Conservation (phyloP, 1,140 invertebrate genomes). For the Drosophila varians region DNA sequence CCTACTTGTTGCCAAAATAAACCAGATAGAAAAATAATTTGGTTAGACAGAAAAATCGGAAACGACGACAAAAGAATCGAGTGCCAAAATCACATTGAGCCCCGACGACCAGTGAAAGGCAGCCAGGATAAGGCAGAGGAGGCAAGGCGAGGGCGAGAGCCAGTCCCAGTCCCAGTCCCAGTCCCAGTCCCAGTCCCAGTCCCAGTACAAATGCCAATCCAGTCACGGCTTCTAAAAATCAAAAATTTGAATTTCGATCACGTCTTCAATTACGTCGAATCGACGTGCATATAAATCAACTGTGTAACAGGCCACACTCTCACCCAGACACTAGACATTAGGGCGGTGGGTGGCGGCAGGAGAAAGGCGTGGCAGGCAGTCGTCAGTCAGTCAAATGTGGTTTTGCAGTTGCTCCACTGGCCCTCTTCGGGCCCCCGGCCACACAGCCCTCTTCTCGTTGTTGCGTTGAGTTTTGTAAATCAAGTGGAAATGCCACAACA, state of each 20-base stretch:
- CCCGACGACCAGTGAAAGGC: conserved; percentile 10
- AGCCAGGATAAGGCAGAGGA: neutral
- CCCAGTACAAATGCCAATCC: conserved; percentile 52
- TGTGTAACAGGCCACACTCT: conserved; percentile 48
- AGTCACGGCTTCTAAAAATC: conserved; percentile 69
- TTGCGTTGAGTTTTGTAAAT: conserved; percentile 77
- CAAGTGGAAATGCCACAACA: conserved; percentile 73
- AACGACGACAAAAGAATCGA: conserved; percentile 16
- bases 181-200: conserved; percentile 40
- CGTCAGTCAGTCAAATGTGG: conserved; percentile 73
- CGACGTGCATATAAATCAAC: conserved; percentile 82
- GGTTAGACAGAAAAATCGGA: conserved; percentile 10
- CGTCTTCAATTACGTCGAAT: conserved; percentile 82
- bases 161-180: conserved; percentile 42
- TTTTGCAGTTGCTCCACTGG: conserved; percentile 55
- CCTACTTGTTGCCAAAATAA: conserved; percentile 60
- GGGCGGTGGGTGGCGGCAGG: neutral
- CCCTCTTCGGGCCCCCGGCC: too few relatives aligned
- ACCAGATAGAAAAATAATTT: conserved; percentile 54
- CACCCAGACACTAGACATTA: conserved; percentile 2
- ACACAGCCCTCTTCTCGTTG: conserved; percentile 25
- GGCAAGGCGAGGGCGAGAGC: neutral
- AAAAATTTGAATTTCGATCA: conserved; percentile 83
- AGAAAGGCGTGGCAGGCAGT: conserved; percentile 43
- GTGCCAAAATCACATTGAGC: conserved; percentile 71